phyloP scores from a whole-genome alignment of 2,113 vertebrate genomes.

The Myiozetetes cayanensis region DNA sequence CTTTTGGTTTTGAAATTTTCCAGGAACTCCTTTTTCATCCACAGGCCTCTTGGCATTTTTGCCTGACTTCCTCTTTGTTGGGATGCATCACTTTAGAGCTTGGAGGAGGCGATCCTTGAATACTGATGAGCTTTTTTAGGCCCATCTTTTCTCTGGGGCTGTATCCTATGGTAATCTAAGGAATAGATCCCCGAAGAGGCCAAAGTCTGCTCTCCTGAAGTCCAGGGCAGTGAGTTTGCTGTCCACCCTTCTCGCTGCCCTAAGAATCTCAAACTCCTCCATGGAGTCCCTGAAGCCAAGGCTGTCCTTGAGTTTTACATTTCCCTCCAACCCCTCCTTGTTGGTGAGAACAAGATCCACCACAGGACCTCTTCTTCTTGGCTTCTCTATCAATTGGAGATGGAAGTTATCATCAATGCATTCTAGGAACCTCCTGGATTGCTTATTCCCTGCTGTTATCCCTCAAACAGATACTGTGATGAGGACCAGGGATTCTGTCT shows the following conservation, averaged over 20 bases:
- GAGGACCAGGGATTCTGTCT: background rate
- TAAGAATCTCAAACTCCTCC: background rate
- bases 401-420: fast-evolving
- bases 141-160: background rate
- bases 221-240: background rate
- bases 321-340: background rate
- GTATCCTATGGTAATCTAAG: background rate
- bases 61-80: background rate
- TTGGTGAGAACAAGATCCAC: background rate
- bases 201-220: background rate
- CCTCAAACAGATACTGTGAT: background rate
- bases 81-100: background rate
- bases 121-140: background rate
- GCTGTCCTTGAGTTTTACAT: background rate
- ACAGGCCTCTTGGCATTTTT: background rate
- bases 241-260: fast-evolving
- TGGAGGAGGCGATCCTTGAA: background rate
- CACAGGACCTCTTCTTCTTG: background rate
- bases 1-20: background rate
- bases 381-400: background rate
- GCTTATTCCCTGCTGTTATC: background rate
- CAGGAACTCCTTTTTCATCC: background rate
- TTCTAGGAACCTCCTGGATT: background rate
- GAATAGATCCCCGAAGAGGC: background rate
- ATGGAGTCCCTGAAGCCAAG: background rate